Evolutionary conservation across 2,888 invertebrate genomes (phyloP), one percentile per base, ranked within the genome.

Genomic region (Campoplex nolae): DNA sequence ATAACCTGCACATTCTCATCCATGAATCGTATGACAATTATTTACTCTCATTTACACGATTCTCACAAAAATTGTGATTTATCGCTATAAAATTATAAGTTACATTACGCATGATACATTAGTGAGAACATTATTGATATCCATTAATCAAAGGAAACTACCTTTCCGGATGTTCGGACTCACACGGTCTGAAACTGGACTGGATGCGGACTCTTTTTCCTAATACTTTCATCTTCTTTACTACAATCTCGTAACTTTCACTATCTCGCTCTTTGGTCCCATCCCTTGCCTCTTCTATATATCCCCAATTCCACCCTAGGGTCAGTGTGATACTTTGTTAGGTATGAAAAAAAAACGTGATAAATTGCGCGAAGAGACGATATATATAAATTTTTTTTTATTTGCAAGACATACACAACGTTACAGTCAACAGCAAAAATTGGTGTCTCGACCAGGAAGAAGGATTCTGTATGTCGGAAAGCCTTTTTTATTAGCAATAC

Each of bases 101-200:
- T 65, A 67, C 51, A 67, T 77, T 65, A 32, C 65, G 65, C 65
- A 75, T 75, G 23, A 38, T 23, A 58, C 58, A 38, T 75, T 90
- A 90, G 89, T 89, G 88, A 88, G 83, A 81, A 86, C 86, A 90
- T 91, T 92, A 91, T 92, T 92, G 92, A 93, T 91, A 90, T 90
- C 90, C 91, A 93, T 93, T 93, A 92, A 92, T 92, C 92, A 92
- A 89, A 82, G 67, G 68, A 74, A 32, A 83, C 54, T 48, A 71
- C 78, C 75, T 68, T 56, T 88, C 85, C 51, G 76, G 81, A 68
- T 79, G 86, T 45, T 82, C 84, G 80, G 68, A 51, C 28, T 67
- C 71, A 51, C 65, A 68, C 70, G 32, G 38, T 62, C 67, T 42
- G 74, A 75, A 48, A 42, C 73, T 68, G 54, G 45, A 81, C 71